A percentile compares a stretch with the other conserved stretches of the same genome.
These are phyloP conservation scores for Tenebrio molitor DNA, from an alignment of 1,140 invertebrate genomes.

Conservation along the genomic window DNA sequence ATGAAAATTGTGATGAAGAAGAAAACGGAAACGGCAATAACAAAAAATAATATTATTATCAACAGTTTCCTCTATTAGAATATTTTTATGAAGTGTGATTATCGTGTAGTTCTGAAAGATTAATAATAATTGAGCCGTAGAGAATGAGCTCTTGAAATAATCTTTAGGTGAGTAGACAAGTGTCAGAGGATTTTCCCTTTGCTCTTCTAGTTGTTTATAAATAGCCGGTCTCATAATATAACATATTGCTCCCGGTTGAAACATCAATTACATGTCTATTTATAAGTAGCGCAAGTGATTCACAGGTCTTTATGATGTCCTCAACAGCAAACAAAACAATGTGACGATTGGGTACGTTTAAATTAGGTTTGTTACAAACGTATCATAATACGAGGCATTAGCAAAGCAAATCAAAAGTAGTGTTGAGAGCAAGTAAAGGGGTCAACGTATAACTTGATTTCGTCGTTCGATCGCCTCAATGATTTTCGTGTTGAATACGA, in stretches of 20 bases:
- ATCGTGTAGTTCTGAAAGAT: constrained; percentile 35
- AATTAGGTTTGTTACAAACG: constrained; percentile 22
- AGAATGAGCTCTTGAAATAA: constrained; percentile 25
- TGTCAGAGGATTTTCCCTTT: constrained; percentile 38
- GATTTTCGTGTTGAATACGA: background rate
- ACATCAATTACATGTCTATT: constrained; percentile 37
- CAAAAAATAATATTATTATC: too few species aligned
- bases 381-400: background rate
- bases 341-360: constrained; percentile 10
- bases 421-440: constrained; percentile 6
- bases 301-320: constrained; percentile 38
- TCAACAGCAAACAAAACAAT: constrained; percentile 38
- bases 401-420: constrained; percentile 23
- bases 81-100: constrained; percentile 14
- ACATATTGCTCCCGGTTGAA: constrained; percentile 36
- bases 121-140: constrained; percentile 25
- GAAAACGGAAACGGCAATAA: background rate
- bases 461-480: background rate
- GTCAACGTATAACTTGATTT: constrained; percentile 19
- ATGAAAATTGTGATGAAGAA: background rate
- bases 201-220: constrained; percentile 34
- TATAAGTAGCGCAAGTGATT: constrained; percentile 31
- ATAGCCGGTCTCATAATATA: constrained; percentile 35
- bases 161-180: constrained; percentile 37
- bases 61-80: constrained; percentile 7